phyloP scores from a whole-genome alignment of 2,113 vertebrate species.

The Argyrosomus japonicus region DNA sequence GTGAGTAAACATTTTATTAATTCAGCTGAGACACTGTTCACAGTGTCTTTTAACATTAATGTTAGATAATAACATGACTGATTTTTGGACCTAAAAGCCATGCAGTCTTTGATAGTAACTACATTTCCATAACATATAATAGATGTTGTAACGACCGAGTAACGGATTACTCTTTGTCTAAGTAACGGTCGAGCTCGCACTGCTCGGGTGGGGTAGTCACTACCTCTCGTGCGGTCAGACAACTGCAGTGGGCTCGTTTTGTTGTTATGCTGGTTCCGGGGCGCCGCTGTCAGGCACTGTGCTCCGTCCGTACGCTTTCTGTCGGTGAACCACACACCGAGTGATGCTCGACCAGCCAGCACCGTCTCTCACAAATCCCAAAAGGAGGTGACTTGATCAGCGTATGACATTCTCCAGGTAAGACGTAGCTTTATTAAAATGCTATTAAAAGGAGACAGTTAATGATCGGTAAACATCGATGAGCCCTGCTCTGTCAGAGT shows the following conservation, averaged over 20 bases:
- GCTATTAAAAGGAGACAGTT: neutral
- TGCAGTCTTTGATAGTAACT: neutral
- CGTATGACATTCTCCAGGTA: constrained; percentile 67
- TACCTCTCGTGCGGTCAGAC: constrained; percentile 53
- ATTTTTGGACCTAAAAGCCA: no score
- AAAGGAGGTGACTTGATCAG: constrained; percentile 59
- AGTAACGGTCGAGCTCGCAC: neutral
- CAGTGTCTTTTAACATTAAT: no score
- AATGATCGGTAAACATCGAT: neutral
- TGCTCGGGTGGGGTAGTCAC: constrained; percentile 49
- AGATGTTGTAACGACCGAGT: neutral
- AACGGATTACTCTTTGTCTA: neutral
- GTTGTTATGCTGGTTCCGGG: constrained; percentile 74
- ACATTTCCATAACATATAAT: neutral
- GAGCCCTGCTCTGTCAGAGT: neutral
- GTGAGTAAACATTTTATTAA: no score
- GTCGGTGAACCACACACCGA: constrained; percentile 48
- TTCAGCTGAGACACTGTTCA: no score
- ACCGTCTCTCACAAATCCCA: constrained; percentile 18
- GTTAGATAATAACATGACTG: no score
- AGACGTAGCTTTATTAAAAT: neutral
- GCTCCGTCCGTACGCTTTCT: constrained; percentile 54
- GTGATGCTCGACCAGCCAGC: constrained; percentile 67
- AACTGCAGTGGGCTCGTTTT: constrained; percentile 71
- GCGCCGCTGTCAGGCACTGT: constrained; percentile 48